Conservation (phyloP, 2,113 vertebrate species). For the Indicator indicator region DNA sequence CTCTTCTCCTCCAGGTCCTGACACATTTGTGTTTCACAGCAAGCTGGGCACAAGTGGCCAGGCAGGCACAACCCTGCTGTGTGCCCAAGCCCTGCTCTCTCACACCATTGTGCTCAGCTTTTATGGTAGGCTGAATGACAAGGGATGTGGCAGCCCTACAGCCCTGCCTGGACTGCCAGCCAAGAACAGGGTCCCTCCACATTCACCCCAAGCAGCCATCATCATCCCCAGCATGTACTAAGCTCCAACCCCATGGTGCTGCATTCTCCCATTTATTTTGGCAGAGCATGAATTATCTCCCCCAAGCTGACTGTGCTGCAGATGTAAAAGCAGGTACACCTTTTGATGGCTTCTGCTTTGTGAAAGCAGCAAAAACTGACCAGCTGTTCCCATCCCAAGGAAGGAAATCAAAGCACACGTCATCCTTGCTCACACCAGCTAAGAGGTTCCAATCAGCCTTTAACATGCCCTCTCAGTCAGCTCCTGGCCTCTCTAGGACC, state of each 20-base stretch:
- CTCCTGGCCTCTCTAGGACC: not conserved
- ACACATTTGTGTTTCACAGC: not conserved
- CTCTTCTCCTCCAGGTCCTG: not conserved
- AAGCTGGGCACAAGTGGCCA: rapidly evolving
- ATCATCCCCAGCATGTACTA: not conserved
- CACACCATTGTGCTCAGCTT: not conserved
- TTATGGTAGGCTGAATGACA: not conserved
- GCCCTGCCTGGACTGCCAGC: no score
- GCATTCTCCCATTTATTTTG: not conserved
- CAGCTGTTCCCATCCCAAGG: not conserved
- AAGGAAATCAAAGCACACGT: not conserved
- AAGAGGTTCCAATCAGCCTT: not conserved
- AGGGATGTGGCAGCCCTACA: not conserved
- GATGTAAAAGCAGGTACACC: not conserved
- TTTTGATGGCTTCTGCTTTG: not conserved
- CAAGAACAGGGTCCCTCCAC: not conserved
- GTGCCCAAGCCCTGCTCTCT: not conserved
- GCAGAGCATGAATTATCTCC: not conserved
- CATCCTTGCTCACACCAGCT: not conserved
- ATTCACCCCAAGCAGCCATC: not conserved
- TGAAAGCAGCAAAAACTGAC: not conserved
- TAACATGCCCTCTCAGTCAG: not conserved
- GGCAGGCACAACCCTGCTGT: not conserved
- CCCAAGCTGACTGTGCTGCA: not conserved
- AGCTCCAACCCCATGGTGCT: not conserved